Conservation (phyloP, 1,140 invertebrate genomes). For the Portunus trituberculatus region DNA sequence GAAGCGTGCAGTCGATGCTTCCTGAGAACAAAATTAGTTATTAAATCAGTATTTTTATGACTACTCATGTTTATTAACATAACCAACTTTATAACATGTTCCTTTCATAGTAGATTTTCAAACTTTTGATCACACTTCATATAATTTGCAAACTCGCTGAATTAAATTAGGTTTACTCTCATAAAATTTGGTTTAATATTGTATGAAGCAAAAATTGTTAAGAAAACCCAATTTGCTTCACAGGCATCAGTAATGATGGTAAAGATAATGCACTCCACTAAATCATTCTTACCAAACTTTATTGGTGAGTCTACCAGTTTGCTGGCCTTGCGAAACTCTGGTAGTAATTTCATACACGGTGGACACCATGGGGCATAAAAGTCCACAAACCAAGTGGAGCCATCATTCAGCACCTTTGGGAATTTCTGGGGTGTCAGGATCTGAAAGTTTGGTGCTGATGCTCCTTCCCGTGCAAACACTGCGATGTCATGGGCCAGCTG, state of each 20-base stretch:
- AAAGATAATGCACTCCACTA: too few relatives aligned
- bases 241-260: too few relatives aligned
- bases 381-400: conserved; percentile 85
- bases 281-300: conserved; percentile 84
- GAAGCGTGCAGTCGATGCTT: conserved; percentile 84
- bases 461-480: conserved; percentile 86
- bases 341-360: conserved; percentile 88
- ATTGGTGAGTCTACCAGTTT: conserved; percentile 79
- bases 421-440: conserved; percentile 84
- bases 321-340: conserved; percentile 85
- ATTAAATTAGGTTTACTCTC: too few relatives aligned
- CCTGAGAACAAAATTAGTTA: conserved; percentile 54
- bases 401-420: conserved; percentile 80
- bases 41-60: too few relatives aligned
- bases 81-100: too few relatives aligned
- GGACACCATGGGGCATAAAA: conserved; percentile 93
- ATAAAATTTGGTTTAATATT: too few relatives aligned
- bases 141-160: too few relatives aligned
- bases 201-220: too few relatives aligned
- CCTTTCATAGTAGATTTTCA: too few relatives aligned
- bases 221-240: too few relatives aligned
- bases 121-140: too few relatives aligned
- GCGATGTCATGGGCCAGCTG: conserved; percentile 85
- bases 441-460: conserved; percentile 81
- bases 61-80: too few relatives aligned